Conservation (phyloP, 2,797 vertebrate genomes). For the Fistularia tabacaria region DNA sequence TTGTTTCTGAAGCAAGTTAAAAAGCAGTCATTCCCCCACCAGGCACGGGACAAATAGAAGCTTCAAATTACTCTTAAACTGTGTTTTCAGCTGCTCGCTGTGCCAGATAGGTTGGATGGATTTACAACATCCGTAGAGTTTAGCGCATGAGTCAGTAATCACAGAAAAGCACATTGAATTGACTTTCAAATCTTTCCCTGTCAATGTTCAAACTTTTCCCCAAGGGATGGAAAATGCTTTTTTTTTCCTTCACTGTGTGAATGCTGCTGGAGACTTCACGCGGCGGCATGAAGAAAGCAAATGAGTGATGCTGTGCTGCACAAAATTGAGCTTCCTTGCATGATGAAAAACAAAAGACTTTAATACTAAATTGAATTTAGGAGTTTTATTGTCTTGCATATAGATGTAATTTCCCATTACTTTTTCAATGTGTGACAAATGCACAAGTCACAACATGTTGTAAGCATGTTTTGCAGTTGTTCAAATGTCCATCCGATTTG, state of each 20-base stretch:
- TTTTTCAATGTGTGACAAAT: too few relatives aligned
- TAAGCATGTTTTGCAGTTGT: too few relatives aligned
- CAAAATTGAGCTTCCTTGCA: too few relatives aligned
- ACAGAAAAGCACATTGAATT: conserved; percentile 42
- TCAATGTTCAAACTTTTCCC: conserved; percentile 34
- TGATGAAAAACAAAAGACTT: too few relatives aligned
- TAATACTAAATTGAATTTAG: too few relatives aligned
- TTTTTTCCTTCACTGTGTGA: not conserved
- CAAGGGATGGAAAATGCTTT: not conserved
- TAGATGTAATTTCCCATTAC: too few relatives aligned
- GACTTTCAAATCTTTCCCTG: conserved; percentile 49
- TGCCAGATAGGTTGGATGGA: conserved; percentile 35
- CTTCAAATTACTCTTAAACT: conserved; percentile 60
- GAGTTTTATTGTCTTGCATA: too few relatives aligned
- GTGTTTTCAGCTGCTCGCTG: conserved; percentile 44
- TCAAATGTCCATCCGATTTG: too few relatives aligned
- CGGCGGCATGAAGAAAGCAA: too few relatives aligned
- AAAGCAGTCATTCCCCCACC: conserved; percentile 44
- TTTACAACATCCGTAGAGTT: conserved; percentile 40
- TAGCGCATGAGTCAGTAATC: conserved; percentile 40
- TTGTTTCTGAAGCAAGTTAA: conserved; percentile 44
- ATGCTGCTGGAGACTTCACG: conserved; percentile 1
- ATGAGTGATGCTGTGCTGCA: too few relatives aligned
- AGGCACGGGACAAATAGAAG: conserved; percentile 38
- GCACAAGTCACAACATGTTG: too few relatives aligned